Evolutionary conservation across 1,140 invertebrate species (phyloP).

Genomic region (Pantala flavescens): DNA sequence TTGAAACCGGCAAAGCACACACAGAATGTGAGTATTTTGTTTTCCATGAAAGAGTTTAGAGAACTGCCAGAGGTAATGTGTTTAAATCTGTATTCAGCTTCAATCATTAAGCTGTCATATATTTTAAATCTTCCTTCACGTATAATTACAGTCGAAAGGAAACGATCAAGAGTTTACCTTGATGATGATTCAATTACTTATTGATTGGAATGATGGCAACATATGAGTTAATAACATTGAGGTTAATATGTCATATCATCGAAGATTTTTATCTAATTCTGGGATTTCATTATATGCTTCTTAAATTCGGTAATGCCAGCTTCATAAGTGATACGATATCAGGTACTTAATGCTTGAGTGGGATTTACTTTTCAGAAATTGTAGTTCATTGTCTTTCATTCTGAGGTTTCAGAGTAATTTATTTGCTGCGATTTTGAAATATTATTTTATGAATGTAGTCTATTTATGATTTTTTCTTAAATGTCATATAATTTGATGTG

Average conservation of each 20-base stretch:
- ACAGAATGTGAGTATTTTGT: slow-evolving; percentile 28
- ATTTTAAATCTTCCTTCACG: no score
- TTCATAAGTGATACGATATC: background rate
- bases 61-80: background rate
- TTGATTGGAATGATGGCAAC: slow-evolving; percentile 7
- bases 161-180: slow-evolving; percentile 12
- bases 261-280: background rate
- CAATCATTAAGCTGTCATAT: no score
- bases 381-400: background rate
- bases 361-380: background rate
- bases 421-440: no score
- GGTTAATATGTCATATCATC: no score
- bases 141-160: no score
- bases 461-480: no score
- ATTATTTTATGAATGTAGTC: no score
- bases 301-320: background rate
- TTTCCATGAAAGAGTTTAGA: background rate
- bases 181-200: slow-evolving; percentile 13
- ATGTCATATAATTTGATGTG: no score
- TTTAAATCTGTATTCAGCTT: no score
- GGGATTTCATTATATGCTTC: background rate
- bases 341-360: slow-evolving; percentile 1
- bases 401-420: background rate
- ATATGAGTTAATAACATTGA: background rate
- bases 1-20: slow-evolving; percentile 32